A percentile compares a stretch with the other conserved stretches of the same genome.
Evolutionary conservation across 2,888 invertebrate genomes (phyloP).

Genomic region (Drosophila eohydei): DNA sequence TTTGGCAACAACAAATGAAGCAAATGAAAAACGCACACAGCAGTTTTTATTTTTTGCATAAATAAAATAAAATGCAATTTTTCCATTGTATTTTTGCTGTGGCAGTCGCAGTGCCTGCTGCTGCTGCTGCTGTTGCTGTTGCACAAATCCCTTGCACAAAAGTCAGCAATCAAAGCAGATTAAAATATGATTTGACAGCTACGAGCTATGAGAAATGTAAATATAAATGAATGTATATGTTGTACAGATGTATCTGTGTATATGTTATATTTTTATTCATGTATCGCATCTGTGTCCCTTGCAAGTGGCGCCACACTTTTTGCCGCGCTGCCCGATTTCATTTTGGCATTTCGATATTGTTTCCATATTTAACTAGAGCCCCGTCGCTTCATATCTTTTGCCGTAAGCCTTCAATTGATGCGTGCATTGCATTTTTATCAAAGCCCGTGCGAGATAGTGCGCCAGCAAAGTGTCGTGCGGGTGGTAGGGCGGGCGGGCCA

Average conservation of each 20-base stretch:
- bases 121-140: conserved; percentile 43
- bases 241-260: conserved; percentile 16
- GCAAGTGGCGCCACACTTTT: conserved; percentile 49
- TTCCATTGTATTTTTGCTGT: conserved; percentile 48
- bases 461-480: not conserved
- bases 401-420: conserved; percentile 75
- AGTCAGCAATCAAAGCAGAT: conserved; percentile 84
- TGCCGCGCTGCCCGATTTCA: conserved; percentile 53
- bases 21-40: conserved; percentile 64
- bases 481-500: conserved; percentile 8
- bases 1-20: conserved; percentile 69
- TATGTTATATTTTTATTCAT: conserved; percentile 28
- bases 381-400: conserved; percentile 65
- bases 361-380: conserved; percentile 74
- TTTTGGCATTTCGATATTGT: conserved; percentile 74
- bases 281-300: conserved; percentile 45
- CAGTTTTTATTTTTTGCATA: conserved; percentile 55
- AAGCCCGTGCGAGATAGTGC: conserved; percentile 45
- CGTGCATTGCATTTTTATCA: conserved; percentile 78
- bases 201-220: conserved; percentile 55
- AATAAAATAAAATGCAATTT: conserved; percentile 81
- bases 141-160: conserved; percentile 82
- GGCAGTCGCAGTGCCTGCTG: conserved; percentile 30
- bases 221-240: conserved; percentile 19
- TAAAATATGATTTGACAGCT: conserved; percentile 84